These are phyloP conservation scores for Glaucopsyche alexis DNA, from an alignment of 2,888 invertebrate genomes.

Conservation along the genomic window DNA sequence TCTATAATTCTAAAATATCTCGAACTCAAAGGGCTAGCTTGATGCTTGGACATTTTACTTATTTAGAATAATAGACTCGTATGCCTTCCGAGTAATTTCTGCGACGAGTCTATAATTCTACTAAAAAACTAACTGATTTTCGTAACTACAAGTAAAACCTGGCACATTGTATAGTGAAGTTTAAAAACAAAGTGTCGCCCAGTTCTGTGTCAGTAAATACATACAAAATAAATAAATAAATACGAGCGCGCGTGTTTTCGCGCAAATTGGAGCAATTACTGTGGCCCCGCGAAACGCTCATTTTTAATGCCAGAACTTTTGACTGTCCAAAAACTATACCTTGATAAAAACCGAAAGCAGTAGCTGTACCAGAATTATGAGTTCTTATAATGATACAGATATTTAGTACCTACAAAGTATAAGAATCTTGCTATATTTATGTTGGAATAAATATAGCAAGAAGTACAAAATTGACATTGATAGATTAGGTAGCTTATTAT, in stretches of 20 bases:
- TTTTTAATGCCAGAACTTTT: slow-evolving; percentile 25
- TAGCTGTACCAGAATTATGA: background rate
- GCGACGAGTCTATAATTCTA: background rate
- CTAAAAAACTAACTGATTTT: background rate
- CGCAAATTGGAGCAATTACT: slow-evolving; percentile 72
- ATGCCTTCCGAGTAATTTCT: background rate
- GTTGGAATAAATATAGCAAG: no score
- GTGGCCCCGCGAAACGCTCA: slow-evolving; percentile 27
- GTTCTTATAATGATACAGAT: no score
- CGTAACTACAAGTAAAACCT: background rate
- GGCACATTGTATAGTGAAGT: background rate
- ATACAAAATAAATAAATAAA: slow-evolving; percentile 77
- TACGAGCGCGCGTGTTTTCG: slow-evolving; percentile 68
- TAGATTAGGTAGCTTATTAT: no score
- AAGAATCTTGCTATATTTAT: no score
- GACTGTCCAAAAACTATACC: slow-evolving; percentile 15
- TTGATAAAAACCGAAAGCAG: background rate
- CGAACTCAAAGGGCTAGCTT: no score
- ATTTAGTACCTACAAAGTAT: no score
- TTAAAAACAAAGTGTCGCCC: slow-evolving; percentile 42
- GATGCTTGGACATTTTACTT: no score
- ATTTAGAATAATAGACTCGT: no score
- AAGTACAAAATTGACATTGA: no score
- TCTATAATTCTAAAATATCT: background rate
- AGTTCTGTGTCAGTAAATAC: slow-evolving; percentile 72